Percentiles rank a stretch among this genome's conserved stretches.
phyloP scores from a whole-genome alignment of 2,888 invertebrate species.

The Synanthedon tipuliformis region DNA sequence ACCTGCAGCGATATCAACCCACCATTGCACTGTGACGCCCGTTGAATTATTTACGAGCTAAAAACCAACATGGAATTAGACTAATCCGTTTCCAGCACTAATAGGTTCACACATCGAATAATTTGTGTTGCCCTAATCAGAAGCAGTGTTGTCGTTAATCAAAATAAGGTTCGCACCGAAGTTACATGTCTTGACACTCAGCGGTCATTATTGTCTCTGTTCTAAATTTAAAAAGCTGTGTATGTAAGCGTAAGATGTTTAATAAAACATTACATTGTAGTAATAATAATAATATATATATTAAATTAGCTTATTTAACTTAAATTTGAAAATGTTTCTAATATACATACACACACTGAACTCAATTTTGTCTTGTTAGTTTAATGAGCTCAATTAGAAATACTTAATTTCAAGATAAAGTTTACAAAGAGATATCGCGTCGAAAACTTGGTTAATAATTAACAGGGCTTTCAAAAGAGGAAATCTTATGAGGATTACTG shows the following conservation, averaged over 20 bases:
- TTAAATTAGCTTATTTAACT: no score
- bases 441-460: constrained; percentile 21
- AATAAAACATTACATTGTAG: no score
- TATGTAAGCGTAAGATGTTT: no score
- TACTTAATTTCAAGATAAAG: not conserved
- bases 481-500: constrained; percentile 37
- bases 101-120: no score
- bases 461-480: constrained; percentile 34
- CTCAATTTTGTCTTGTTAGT: not conserved
- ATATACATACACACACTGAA: not conserved
- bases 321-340: not conserved
- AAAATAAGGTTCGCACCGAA: no score
- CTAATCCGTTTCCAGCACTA: constrained; percentile 8
- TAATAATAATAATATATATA: no score
- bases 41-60: constrained; percentile 46
- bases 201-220: no score
- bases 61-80: constrained; percentile 11
- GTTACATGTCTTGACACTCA: no score
- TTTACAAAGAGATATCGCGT: not conserved
- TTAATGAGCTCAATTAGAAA: no score
- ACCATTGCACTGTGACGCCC: constrained; percentile 38
- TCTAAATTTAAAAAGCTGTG: no score
- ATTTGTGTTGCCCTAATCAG: no score
- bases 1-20: constrained; percentile 41
- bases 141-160: no score